Conservation (phyloP, 2,113 vertebrate genomes). For the Crotalus tigris region DNA sequence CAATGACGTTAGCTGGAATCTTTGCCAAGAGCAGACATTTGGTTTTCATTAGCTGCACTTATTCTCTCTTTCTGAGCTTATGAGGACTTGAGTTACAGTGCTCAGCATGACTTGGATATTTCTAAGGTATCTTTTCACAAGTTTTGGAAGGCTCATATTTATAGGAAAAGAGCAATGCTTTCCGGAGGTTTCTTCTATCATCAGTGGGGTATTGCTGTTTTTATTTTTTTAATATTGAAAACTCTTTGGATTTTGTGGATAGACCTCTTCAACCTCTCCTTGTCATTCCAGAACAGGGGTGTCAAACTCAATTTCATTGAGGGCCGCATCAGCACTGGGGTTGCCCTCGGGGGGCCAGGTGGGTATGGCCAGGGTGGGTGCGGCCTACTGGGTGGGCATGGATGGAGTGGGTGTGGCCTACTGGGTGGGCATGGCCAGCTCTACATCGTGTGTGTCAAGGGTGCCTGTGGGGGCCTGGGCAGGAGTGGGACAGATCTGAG, state of each 20-base stretch:
- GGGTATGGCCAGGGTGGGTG: too few relatives aligned
- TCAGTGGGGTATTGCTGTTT: slow-evolving; percentile 29
- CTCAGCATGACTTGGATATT: slow-evolving; percentile 49
- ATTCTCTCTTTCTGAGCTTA: slow-evolving; percentile 56
- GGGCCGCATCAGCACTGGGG: too few relatives aligned
- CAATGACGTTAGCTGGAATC: slow-evolving; percentile 54
- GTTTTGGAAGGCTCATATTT: slow-evolving; percentile 40
- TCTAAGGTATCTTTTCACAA: slow-evolving; percentile 48
- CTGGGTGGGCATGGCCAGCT: too few relatives aligned
- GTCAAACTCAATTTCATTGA: too few relatives aligned
- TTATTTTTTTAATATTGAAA: slow-evolving; percentile 24
- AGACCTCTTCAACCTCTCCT: background rate
- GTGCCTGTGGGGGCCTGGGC: too few relatives aligned
- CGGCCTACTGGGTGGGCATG: too few relatives aligned
- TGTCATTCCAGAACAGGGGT: background rate
- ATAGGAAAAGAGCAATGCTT: slow-evolving; percentile 30
- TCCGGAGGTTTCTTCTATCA: slow-evolving; percentile 13
- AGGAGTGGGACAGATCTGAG: too few relatives aligned
- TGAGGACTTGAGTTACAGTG: slow-evolving; percentile 26
- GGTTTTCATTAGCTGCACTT: slow-evolving; percentile 66
- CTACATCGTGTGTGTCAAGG: too few relatives aligned
- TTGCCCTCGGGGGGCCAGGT: too few relatives aligned
- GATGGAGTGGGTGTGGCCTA: too few relatives aligned
- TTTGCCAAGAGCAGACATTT: slow-evolving; percentile 70
- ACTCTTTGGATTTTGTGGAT: background rate